phyloP scores from a whole-genome alignment of 2,888 invertebrate genomes.

The Pachymerium ferrugineum region DNA sequence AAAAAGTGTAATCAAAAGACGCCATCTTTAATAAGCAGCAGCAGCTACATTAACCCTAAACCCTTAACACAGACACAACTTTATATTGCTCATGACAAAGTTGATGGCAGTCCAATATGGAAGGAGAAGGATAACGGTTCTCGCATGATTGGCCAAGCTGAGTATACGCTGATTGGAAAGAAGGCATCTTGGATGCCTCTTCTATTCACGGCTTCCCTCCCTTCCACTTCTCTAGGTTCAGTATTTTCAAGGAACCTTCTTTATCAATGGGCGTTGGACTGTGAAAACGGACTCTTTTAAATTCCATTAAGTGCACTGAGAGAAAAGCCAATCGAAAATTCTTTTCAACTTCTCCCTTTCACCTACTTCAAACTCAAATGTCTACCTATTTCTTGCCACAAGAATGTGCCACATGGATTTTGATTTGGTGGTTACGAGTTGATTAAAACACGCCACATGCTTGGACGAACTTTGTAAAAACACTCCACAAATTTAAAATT shows the following conservation, averaged over 20 bases:
- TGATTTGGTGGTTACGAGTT: conserved; percentile 16
- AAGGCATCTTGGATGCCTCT: conserved; percentile 27
- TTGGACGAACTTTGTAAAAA: too few relatives aligned
- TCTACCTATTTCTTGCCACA: background rate
- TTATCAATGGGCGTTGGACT: conserved; percentile 27
- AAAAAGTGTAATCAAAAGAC: background rate
- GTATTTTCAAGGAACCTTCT: conserved; percentile 22
- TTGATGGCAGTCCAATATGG: conserved; percentile 27
- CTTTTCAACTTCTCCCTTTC: conserved; percentile 19
- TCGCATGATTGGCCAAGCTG: conserved; percentile 27
- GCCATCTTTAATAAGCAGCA: conserved; percentile 24
- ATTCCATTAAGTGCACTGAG: conserved; percentile 24
- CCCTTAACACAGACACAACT: conserved; percentile 27
- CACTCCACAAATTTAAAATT: too few relatives aligned
- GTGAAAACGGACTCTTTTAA: conserved; percentile 24
- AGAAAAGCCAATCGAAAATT: conserved; percentile 27
- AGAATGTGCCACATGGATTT: conserved; percentile 3
- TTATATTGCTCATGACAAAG: conserved; percentile 25
- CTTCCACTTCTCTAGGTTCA: background rate
- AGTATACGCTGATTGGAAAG: conserved; percentile 25
- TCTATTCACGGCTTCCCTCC: background rate
- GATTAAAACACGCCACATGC: background rate
- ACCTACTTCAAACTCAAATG: conserved; percentile 25
- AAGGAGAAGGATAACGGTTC: conserved; percentile 22
- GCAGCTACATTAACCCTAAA: conserved; percentile 21